These are phyloP conservation scores for Lagenorhynchus albirostris DNA, from an alignment of 2,113 vertebrate species.

Conservation along the genomic window DNA sequence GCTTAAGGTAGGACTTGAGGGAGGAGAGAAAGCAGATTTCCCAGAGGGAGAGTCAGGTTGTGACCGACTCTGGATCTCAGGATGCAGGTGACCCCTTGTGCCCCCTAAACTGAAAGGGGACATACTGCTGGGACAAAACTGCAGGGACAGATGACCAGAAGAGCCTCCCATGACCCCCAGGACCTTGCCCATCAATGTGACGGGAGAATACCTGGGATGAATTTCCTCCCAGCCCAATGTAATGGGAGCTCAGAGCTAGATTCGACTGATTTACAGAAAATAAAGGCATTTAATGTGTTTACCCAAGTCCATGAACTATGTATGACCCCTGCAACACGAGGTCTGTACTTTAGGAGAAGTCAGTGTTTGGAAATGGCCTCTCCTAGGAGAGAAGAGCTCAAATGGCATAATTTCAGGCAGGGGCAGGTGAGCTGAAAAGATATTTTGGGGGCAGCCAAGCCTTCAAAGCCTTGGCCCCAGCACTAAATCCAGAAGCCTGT, in stretches of 20 bases:
- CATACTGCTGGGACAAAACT: not conserved
- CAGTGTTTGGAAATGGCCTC: not conserved
- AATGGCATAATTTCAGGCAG: slow-evolving; percentile 8
- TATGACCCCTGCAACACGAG: not conserved
- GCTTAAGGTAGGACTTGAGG: not conserved
- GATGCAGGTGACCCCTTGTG: not conserved
- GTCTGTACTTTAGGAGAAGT: not conserved
- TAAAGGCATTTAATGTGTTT: not conserved
- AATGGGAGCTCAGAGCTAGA: not conserved
- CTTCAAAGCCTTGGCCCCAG: not conserved
- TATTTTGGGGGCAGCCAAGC: not conserved
- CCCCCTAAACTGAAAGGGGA: not conserved
- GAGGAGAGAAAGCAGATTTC: not conserved
- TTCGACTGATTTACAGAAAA: slow-evolving; percentile 10
- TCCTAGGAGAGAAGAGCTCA: not conserved
- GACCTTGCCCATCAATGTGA: not conserved
- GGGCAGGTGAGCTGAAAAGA: not conserved
- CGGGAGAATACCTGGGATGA: not conserved
- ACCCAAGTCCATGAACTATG: not conserved
- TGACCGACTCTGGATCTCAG: not conserved
- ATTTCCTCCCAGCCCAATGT: not conserved
- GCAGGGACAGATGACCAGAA: not conserved
- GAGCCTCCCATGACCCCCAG: not conserved
- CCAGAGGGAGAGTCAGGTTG: not conserved
- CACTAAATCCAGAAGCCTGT: slow-evolving; percentile 22